These are phyloP conservation scores for Rynchops niger DNA, from an alignment of 2,113 vertebrate genomes.

Conservation along the genomic window DNA sequence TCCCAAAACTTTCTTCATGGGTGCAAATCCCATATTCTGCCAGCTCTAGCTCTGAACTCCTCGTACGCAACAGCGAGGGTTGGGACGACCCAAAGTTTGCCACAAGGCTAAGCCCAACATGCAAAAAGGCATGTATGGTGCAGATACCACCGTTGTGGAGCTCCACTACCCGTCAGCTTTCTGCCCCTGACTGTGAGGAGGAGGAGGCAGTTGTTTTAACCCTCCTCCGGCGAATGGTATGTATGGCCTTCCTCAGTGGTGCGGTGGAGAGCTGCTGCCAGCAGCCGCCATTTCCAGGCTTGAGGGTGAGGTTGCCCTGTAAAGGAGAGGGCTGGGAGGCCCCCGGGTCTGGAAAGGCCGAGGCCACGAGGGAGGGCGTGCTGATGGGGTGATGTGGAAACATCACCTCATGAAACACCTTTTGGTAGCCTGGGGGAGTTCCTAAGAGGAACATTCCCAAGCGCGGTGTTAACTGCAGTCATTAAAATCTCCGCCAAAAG, in stretches of 20 bases:
- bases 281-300: background rate
- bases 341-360: background rate
- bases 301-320: background rate
- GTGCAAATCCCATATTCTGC: background rate
- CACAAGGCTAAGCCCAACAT: fast-evolving
- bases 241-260: fast-evolving
- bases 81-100: background rate
- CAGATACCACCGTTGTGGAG: fast-evolving
- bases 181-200: background rate
- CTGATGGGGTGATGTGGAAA: background rate
- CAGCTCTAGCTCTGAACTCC: background rate
- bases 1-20: background rate
- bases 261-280: background rate
- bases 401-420: slow-evolving; percentile 8
- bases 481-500: background rate
- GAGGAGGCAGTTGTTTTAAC: background rate
- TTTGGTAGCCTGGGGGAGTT: slow-evolving; percentile 50
- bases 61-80: fast-evolving
- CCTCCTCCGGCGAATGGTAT: background rate
- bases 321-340: background rate
- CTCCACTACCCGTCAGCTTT: background rate
- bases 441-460: background rate
- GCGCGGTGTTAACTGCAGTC: background rate
- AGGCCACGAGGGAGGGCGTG: background rate
- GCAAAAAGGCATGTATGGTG: background rate